These are phyloP conservation scores for Ia io DNA, from an alignment of 2,113 vertebrate genomes.

Conservation along the genomic window DNA sequence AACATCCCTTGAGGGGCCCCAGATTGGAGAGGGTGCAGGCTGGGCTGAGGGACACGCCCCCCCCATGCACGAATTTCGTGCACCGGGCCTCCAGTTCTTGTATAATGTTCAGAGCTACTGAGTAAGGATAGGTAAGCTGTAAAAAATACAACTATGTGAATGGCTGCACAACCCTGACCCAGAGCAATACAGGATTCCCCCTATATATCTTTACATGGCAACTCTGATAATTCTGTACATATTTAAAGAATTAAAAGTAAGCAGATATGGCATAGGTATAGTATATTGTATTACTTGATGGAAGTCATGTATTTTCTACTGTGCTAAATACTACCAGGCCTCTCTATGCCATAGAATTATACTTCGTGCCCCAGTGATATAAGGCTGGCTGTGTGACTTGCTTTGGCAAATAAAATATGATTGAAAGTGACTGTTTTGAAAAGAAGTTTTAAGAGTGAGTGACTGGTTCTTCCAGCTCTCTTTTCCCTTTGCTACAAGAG, in stretches of 20 bases:
- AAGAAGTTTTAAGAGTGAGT: neutral
- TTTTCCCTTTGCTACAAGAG: neutral
- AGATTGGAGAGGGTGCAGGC: too few species aligned
- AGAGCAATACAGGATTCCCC: neutral
- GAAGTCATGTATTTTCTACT: neutral
- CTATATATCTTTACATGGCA: neutral
- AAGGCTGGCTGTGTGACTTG: neutral
- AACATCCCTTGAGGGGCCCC: too few species aligned
- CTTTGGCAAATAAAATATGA: conserved; percentile 7
- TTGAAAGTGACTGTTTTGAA: neutral
- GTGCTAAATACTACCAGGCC: neutral
- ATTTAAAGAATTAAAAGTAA: conserved; percentile 19
- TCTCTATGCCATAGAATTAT: neutral
- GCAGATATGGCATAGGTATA: neutral
- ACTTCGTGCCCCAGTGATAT: neutral
- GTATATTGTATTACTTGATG: neutral
- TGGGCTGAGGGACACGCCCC: too few species aligned
- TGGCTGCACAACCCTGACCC: neutral
- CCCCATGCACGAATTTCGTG: too few species aligned
- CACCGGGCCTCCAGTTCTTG: too few species aligned
- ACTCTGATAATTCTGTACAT: neutral
- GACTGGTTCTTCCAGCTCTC: neutral
- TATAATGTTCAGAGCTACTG: neutral
- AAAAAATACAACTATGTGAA: neutral
- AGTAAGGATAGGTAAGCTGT: neutral